Conservation (phyloP, 2,113 vertebrate genomes). For the Larimichthys crocea region DNA sequence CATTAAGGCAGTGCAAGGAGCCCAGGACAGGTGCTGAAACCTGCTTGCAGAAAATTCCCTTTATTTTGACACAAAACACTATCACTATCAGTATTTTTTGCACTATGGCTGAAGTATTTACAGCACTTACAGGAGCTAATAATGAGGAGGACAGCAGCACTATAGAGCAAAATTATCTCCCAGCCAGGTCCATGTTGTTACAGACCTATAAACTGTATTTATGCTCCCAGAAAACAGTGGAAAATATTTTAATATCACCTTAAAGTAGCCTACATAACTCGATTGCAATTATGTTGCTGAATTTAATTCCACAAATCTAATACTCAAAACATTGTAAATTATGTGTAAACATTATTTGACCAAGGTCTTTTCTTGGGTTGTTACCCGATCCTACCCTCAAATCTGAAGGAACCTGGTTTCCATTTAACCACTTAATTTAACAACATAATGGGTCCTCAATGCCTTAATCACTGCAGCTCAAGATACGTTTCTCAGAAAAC, state of each 20-base stretch:
- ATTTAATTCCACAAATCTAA: slow-evolving; percentile 10
- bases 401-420: slow-evolving; percentile 67
- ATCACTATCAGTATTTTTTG: slow-evolving; percentile 35
- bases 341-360: slow-evolving; percentile 40
- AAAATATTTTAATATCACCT: slow-evolving; percentile 43
- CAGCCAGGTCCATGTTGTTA: background rate
- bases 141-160: background rate
- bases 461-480: slow-evolving; percentile 59
- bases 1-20: slow-evolving; percentile 51
- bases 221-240: slow-evolving; percentile 21
- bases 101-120: slow-evolving; percentile 24
- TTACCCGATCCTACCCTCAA: slow-evolving; percentile 31
- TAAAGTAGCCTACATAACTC: slow-evolving; percentile 11
- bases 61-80: slow-evolving; percentile 53
- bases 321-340: slow-evolving; percentile 20
- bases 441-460: slow-evolving; percentile 72
- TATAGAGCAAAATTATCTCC: background rate
- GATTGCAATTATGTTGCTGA: slow-evolving; percentile 12
- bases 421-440: slow-evolving; percentile 75
- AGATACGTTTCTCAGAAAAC: slow-evolving; percentile 66
- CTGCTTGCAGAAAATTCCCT: slow-evolving; percentile 34
- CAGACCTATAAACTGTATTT: slow-evolving; percentile 16
- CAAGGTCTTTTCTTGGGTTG: slow-evolving; percentile 5
- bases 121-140: background rate
- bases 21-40: slow-evolving; percentile 58